Percentiles rank a stretch among this genome's conserved stretches.
Evolutionary conservation across 23 tunicate genomes (phyloP).

Genomic region (Diplosoma virens): DNA sequence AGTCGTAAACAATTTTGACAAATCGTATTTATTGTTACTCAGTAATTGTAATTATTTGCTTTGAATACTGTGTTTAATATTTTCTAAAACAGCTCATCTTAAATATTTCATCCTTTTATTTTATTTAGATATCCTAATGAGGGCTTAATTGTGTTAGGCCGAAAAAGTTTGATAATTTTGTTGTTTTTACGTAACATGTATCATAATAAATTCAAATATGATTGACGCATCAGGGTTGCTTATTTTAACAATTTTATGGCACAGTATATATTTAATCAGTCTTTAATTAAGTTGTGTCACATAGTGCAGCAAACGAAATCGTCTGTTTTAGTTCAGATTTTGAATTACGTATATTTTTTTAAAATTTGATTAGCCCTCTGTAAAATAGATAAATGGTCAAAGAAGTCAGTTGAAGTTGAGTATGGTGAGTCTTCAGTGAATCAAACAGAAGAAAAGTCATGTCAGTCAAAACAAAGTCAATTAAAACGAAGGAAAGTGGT

Average conservation of each 20-base stretch:
- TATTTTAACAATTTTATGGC: background rate
- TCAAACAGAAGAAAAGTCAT: background rate
- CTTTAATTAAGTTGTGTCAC: background rate
- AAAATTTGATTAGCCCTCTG: background rate
- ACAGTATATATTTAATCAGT: background rate
- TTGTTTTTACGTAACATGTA: no score
- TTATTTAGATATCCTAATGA: background rate
- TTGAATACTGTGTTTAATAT: no score
- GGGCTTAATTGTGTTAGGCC: background rate
- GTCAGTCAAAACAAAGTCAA: background rate
- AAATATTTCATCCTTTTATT: background rate
- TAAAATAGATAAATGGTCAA: background rate
- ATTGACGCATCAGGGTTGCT: background rate
- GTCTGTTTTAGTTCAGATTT: background rate
- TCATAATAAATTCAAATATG: background rate
- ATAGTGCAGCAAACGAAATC: background rate
- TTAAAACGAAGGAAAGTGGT: background rate
- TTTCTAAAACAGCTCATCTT: background rate
- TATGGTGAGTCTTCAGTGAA: background rate
- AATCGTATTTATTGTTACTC: no score
- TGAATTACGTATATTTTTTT: background rate
- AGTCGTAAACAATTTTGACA: no score
- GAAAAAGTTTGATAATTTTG: no score
- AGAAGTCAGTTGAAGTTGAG: background rate
- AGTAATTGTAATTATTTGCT: no score